Conservation (phyloP, 1,140 invertebrate species). For the Euschistus heros region DNA sequence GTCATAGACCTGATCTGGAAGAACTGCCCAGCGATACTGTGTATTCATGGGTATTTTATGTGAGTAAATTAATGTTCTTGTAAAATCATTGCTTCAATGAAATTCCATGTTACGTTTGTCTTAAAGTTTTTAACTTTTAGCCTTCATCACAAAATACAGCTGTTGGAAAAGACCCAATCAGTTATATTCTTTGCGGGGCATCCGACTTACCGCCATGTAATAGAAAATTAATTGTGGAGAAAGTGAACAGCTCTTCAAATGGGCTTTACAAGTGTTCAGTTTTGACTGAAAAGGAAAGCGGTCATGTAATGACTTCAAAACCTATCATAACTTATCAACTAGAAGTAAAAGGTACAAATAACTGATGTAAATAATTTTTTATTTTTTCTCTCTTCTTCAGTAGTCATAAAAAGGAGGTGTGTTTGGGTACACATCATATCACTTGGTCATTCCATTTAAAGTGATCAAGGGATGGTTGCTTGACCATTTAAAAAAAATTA, state of each 20-base stretch:
- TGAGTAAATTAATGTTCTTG: background rate
- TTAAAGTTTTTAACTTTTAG: background rate
- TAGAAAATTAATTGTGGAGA: background rate
- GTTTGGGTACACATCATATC: too few relatives aligned
- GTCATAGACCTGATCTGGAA: background rate
- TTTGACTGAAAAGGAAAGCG: background rate
- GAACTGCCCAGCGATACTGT: background rate
- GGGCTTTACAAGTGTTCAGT: constrained; percentile 3
- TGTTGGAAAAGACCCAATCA: background rate
- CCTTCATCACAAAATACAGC: background rate
- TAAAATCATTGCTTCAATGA: background rate
- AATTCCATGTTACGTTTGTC: background rate
- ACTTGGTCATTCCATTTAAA: too few relatives aligned
- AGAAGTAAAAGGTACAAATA: background rate
- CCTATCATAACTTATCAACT: background rate
- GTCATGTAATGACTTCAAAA: background rate
- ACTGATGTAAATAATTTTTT: background rate
- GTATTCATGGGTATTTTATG: constrained; percentile 4
- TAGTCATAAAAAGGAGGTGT: too few relatives aligned
- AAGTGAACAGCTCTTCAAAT: constrained; percentile 1
- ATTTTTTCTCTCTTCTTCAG: too few relatives aligned
- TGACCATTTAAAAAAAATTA: too few relatives aligned
- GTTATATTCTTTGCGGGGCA: background rate
- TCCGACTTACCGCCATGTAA: background rate
- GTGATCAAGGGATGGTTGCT: too few relatives aligned